These are phyloP conservation scores for Eilema depressum DNA, from an alignment of 2,888 invertebrate species.

Conservation along the genomic window DNA sequence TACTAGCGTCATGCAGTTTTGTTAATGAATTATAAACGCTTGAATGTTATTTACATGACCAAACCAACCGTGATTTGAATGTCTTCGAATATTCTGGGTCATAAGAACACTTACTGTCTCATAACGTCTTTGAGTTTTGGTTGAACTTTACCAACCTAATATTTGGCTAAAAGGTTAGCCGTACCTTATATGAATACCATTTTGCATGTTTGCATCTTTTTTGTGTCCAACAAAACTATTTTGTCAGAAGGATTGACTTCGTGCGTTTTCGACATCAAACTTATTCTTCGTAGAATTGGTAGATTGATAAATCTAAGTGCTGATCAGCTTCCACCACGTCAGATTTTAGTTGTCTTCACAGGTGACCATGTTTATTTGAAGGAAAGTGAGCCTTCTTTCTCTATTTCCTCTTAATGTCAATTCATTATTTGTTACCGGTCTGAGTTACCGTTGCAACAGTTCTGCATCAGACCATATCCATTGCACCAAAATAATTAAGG, in stretches of 20 bases:
- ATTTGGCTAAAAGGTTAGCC: neutral
- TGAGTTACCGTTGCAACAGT: too few relatives aligned
- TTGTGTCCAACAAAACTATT: neutral
- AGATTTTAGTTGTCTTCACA: too few relatives aligned
- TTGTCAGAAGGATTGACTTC: too few relatives aligned
- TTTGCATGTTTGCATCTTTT: neutral
- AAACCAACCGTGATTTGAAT: neutral
- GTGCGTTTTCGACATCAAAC: too few relatives aligned
- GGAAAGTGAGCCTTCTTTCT: neutral
- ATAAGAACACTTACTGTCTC: neutral
- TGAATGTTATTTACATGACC: neutral
- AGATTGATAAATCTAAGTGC: too few relatives aligned
- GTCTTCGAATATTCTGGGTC: neutral
- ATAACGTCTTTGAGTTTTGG: neutral
- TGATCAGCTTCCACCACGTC: too few relatives aligned
- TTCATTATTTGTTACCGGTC: too few relatives aligned
- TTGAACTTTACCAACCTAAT: neutral
- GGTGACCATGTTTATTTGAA: neutral
- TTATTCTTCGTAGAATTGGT: too few relatives aligned
- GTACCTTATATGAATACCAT: neutral
- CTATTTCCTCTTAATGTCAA: neutral
- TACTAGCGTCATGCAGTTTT: neutral
- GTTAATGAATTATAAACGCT: neutral
- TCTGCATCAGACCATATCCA: too few relatives aligned
- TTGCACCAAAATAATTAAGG: too few relatives aligned